Evolutionary conservation across 2,113 vertebrate genomes (phyloP), one percentile per base, ranked within the genome.

Genomic region (Anarhynchus alexandrinus): DNA sequence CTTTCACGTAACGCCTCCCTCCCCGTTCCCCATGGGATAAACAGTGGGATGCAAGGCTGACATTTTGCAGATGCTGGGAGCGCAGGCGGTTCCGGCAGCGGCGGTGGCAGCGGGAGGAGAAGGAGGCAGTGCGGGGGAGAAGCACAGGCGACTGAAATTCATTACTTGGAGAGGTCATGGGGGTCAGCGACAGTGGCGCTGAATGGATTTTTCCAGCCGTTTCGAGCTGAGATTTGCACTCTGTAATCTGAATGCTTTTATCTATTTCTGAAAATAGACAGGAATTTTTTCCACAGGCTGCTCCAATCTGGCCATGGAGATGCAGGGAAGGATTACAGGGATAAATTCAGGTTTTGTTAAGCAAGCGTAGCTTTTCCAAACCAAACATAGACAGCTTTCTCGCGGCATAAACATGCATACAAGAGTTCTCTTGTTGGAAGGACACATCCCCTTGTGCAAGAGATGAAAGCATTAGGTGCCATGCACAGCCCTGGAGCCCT

Each of bases 231-330:
- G 98, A 98, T 98, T 98, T 98, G 98, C 92, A 93, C 97, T 97
- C 95, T 97, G 98, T 98, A 98, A 98, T 98, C 98, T 98, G 97
- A 97, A 98, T 97, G 98, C 98, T 98, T 98, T 98, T 98, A 98
- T 98, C 98, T 98, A 98, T 97, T 98, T 98, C 98, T 98, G 97
- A 98, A 98, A 98, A 98, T 98, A 98, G 98, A 98, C 97, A 98
- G 98, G 98, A 98, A 98, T 98, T 98, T 98, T 98, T 98, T 98
- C 98, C 98, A 98, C 97, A 97, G 98, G 95, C 97, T 96, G 97
- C 97, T 98, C 98, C 98, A 98, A 98, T 98, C 97, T 98, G 98
- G 97, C 98, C 38, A 29, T 93, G 97, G 96, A 98, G 97, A 98
- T 96, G 93, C 95, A 94, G 97, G 94, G 97, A 98, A 98, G 97